phyloP scores from a whole-genome alignment of 2,797 vertebrate genomes.

The Otolemur crassicaudatus region DNA sequence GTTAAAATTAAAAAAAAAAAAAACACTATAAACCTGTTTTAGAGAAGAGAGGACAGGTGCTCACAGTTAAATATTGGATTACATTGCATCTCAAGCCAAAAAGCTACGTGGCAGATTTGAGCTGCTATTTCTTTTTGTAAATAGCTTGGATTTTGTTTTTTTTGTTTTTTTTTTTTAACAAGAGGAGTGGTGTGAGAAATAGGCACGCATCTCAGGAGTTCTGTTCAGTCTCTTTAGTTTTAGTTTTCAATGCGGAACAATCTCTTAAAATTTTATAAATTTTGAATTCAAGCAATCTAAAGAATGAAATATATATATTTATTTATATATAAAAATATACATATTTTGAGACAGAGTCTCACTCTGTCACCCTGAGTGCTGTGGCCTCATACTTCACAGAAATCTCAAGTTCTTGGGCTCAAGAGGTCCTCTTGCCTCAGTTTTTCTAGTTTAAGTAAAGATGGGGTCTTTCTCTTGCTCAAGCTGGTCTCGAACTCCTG shows the following conservation, averaged over 20 bases:
- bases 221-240: not conserved
- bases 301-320: not conserved
- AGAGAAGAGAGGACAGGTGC: not conserved
- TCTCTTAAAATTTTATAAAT: slow-evolving; percentile 1
- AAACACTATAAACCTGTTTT: not conserved
- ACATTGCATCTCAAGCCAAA: not conserved
- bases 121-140: not conserved
- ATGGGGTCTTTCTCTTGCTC: too few relatives aligned
- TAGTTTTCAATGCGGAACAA: not conserved
- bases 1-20: slow-evolving; percentile 33
- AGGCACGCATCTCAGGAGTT: not conserved
- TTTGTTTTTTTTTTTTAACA: too few relatives aligned
- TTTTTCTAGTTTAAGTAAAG: too few relatives aligned
- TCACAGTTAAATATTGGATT: not conserved
- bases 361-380: too few relatives aligned
- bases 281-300: slow-evolving; percentile 9
- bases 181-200: not conserved
- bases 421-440: too few relatives aligned
- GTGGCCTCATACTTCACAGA: too few relatives aligned
- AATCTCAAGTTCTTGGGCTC: too few relatives aligned
- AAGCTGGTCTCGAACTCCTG: too few relatives aligned
- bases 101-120: not conserved
- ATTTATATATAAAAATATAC: not conserved
- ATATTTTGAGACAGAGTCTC: too few relatives aligned
- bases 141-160: not conserved